Evolutionary conservation across 92 coral and sea anemone genomes (phyloP).

Genomic region (Pocillopora grandis): DNA sequence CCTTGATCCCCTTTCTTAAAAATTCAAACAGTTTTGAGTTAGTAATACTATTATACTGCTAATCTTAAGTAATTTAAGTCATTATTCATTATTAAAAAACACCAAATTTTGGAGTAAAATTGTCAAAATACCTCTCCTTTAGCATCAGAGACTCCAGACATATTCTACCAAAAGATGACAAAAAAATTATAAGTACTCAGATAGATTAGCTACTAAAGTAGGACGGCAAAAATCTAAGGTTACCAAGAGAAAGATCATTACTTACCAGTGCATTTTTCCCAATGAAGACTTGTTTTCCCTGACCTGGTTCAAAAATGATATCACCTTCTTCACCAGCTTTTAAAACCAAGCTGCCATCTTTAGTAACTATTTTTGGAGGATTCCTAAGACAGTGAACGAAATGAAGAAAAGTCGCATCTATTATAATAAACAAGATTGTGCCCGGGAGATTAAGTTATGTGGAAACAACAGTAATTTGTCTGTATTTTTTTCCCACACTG

Average conservation of each 20-base stretch:
- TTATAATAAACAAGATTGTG: not conserved
- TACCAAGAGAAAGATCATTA: not conserved
- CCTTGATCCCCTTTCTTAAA: conserved; percentile 49
- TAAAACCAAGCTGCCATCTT: conserved; percentile 77
- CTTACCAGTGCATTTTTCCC: conserved; percentile 76
- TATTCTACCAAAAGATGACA: conserved; percentile 30
- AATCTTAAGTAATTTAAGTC: no score
- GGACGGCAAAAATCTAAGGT: no score
- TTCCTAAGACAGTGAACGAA: conserved; percentile 33
- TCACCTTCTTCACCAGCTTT: conserved; percentile 88
- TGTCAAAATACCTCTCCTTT: conserved; percentile 48
- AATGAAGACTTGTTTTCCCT: conserved; percentile 73
- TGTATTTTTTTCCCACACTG: no score
- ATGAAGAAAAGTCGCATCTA: not conserved
- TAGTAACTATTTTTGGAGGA: conserved; percentile 86
- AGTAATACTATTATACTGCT: not conserved
- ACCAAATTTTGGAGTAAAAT: not conserved
- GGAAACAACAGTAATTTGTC: not conserved
- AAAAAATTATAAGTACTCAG: not conserved
- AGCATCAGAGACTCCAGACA: conserved; percentile 13
- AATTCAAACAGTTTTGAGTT: not conserved
- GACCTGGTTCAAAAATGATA: conserved; percentile 85
- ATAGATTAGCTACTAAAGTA: not conserved
- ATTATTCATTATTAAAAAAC: not conserved
- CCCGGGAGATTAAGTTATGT: not conserved